phyloP scores from a whole-genome alignment of 2,113 vertebrate genomes.

The Epinephelus moara region DNA sequence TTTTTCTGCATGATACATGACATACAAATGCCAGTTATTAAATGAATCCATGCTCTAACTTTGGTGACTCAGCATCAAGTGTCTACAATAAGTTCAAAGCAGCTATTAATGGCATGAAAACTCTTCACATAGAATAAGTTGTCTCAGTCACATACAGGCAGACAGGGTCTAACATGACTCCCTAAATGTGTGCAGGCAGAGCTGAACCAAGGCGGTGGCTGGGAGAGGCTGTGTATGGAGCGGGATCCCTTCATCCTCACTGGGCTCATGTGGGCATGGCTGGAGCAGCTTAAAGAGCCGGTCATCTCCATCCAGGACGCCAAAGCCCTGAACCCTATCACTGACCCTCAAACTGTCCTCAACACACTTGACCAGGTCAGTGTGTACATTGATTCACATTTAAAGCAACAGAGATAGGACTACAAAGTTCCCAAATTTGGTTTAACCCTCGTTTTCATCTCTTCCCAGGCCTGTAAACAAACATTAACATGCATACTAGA shows the following conservation, averaged over 20 bases:
- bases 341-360: constrained; percentile 84
- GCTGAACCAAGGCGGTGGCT: constrained; percentile 92
- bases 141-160: background rate
- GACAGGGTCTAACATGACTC: background rate
- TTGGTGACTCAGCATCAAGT: background rate
- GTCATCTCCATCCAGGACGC: constrained; percentile 86
- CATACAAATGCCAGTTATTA: background rate
- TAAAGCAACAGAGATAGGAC: background rate
- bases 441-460: constrained; percentile 19
- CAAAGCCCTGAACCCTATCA: constrained; percentile 80
- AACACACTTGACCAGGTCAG: constrained; percentile 88
- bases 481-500: constrained; percentile 91
- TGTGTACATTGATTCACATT: background rate
- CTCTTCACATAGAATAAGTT: background rate
- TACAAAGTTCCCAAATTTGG: background rate
- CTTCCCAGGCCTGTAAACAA: constrained; percentile 87
- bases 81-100: background rate
- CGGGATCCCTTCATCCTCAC: constrained; percentile 93
- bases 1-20: no score
- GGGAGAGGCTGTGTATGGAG: constrained; percentile 93
- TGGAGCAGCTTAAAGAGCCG: constrained; percentile 96
- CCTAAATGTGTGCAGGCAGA: constrained; percentile 85
- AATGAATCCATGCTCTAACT: background rate
- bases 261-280: constrained; percentile 97
- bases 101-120: background rate